phyloP scores from a whole-genome alignment of 2,113 vertebrate species.

The Gracilinanus agilis region DNA sequence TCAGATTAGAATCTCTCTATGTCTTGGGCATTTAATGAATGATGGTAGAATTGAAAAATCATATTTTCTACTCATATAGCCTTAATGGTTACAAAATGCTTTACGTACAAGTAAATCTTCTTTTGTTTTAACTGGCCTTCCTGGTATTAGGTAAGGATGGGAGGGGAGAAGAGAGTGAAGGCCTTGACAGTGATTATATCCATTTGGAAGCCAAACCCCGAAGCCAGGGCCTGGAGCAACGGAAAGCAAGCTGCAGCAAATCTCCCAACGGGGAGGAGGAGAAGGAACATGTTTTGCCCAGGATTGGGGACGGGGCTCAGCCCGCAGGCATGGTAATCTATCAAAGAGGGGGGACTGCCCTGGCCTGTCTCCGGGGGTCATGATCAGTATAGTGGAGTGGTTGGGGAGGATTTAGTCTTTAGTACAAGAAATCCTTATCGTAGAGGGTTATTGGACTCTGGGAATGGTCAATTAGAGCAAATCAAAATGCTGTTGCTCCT shows the following conservation, averaged over 20 bases:
- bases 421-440: neutral
- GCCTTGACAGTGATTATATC: neutral
- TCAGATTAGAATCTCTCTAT: neutral
- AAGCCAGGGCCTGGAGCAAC: neutral
- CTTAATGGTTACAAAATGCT: neutral
- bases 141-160: neutral
- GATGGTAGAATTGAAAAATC: neutral
- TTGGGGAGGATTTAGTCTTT: neutral
- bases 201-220: neutral
- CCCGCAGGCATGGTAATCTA: neutral
- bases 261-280: accelerated
- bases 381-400: neutral
- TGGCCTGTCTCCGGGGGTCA: neutral
- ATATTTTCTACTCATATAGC: neutral
- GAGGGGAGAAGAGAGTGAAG: neutral
- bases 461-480: neutral
- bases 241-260: neutral
- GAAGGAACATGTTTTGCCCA: neutral
- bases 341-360: neutral
- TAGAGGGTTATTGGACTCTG: neutral
- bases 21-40: neutral
- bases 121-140: neutral
- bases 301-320: neutral
- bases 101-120: neutral
- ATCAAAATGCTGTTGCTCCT: neutral